Base-by-base conservation (phyloP, 2,888 invertebrate genomes). In the Hydrotaea diabolus region DNA sequence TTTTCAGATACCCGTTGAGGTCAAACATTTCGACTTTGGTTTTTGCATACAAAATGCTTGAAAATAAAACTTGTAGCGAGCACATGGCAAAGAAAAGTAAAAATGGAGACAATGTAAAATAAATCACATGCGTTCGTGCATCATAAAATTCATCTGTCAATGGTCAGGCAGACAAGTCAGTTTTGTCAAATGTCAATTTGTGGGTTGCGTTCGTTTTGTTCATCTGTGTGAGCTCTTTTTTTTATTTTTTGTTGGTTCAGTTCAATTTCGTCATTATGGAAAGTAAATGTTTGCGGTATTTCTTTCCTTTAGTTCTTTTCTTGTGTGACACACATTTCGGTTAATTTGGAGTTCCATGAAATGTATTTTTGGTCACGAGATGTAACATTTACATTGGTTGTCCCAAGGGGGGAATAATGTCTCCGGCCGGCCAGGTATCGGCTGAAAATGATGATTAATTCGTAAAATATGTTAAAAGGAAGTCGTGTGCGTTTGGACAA, bases 101-200 rank as follows among this genome's bases (percentile, higher is more conserved):
- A 11, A 9, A 36, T 15, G 31, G 17, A 43, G n/a, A 53, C 62
- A 57, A 46, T 80, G 31, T 15, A 9, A 15, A 66, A 39, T 19
- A 66, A 19, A 43, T 66, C 43, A 39, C 66, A 66, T 49, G 49
- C 49, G 39, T 49, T 15, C 49, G 23, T 15, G 59, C 59, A 59
- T 59, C 59, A 71, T 71, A 59, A 69, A 71, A n/a, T 31, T 74
- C 21, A 74, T 57, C 77, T 77, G 81, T 73, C 77, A 77, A 49
- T 74, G 73, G 26, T 59, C 57, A 73, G 64, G n/a, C n/a, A n/a
- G n/a, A n/a, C n/a, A n/a, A n/a, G n/a, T n/a, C n/a, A 5, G 74
- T 55, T 39, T 73, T 73, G 76, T 59, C 77, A 81, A 81, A 81
- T 66, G 72, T 23, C 23, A 71, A 69, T 69, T 59, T 80, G 13